Conservation (phyloP, 2,888 invertebrate genomes). For the Blastobasis adustella region DNA sequence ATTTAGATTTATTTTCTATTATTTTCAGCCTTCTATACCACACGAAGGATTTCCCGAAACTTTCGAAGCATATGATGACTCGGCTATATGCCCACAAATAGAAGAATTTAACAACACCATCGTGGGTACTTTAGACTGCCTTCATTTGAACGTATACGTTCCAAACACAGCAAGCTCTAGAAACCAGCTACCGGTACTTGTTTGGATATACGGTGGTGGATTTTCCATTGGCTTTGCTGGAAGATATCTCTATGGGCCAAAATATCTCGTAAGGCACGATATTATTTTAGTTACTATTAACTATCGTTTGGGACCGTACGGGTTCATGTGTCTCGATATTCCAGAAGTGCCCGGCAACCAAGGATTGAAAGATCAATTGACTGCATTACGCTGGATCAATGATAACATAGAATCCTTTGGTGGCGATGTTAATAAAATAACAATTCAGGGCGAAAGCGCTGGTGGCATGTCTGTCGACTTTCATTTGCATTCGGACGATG, state of each 20-base stretch:
- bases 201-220: conserved; percentile 31
- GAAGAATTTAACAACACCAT: conserved; percentile 18
- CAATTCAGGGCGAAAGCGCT: conserved; percentile 37
- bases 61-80: conserved; percentile 31
- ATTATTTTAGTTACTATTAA: conserved; percentile 23
- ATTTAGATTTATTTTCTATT: neutral
- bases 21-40: conserved; percentile 13
- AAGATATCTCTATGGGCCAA: conserved; percentile 17
- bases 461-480: conserved; percentile 38
- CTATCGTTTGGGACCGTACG: conserved; percentile 20
- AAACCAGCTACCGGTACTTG: conserved; percentile 47
- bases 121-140: conserved; percentile 32
- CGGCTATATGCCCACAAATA: conserved; percentile 29
- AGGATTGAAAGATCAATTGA: conserved; percentile 19
- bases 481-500: conserved; percentile 30
- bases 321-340: conserved; percentile 20
- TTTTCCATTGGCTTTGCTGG: conserved; percentile 12
- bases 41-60: conserved; percentile 16
- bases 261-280: conserved; percentile 19
- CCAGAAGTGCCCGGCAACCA: conserved; percentile 20
- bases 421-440: conserved; percentile 37
- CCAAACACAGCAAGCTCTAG: conserved; percentile 33
- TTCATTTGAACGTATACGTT: conserved; percentile 35
- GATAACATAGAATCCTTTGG: conserved; percentile 41
- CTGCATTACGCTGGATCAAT: conserved; percentile 27